A percentile compares a stretch with the other conserved stretches of the same genome.
phyloP scores from a whole-genome alignment of 2,888 invertebrate genomes.

The Drosophila monieri region DNA sequence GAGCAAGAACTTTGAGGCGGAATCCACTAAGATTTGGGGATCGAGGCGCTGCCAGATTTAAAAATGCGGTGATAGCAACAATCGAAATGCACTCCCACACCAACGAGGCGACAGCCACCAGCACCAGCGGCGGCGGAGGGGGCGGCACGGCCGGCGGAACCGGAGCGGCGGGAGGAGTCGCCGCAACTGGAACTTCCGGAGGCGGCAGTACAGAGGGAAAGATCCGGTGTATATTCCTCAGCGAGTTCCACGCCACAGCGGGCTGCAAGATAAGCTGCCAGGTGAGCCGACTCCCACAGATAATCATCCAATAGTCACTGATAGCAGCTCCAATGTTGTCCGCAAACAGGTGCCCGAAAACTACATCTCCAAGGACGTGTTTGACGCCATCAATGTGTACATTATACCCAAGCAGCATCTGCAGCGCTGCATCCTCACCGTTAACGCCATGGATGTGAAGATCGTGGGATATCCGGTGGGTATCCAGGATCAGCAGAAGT shows the following conservation, averaged over 20 bases:
- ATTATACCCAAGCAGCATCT: conserved; percentile 97
- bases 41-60: neutral
- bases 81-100: conserved; percentile 60
- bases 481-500: conserved; percentile 94
- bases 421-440: conserved; percentile 94
- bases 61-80: conserved; percentile 26
- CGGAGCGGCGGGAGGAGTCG: neutral
- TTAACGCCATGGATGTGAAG: conserved; percentile 92
- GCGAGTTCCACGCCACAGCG: conserved; percentile 90
- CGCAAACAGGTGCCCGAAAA: conserved; percentile 91
- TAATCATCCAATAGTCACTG: neutral
- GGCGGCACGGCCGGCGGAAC: conserved; percentile 10
- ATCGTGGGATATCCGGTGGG: conserved; percentile 96
- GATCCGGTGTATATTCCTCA: conserved; percentile 92
- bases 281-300: conserved; percentile 84
- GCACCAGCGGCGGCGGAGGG: neutral
- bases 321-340: neutral
- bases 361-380: conserved; percentile 95
- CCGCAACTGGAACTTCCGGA: conserved; percentile 6
- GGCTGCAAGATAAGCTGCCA: conserved; percentile 94
- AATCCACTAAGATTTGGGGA: neutral
- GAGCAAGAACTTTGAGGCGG: neutral
- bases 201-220: conserved; percentile 89
- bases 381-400: conserved; percentile 96
- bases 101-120: conserved; percentile 42